A percentile compares a stretch with the other conserved stretches of the same genome.
Evolutionary conservation across 1,140 invertebrate species (phyloP).

Genomic region (Palaemon carinicauda): DNA sequence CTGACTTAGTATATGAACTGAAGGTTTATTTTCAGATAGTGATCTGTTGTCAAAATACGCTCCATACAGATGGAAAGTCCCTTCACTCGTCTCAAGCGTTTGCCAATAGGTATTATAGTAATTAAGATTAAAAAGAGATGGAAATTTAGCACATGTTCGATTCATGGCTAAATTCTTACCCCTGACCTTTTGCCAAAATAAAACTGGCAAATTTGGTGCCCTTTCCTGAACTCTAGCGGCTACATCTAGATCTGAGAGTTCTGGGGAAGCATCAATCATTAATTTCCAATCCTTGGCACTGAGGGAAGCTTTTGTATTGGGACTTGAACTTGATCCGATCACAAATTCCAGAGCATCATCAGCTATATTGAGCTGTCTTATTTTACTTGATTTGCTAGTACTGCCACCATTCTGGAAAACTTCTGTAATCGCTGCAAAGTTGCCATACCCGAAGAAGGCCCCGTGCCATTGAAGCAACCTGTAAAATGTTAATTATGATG

Average conservation of each 20-base stretch:
- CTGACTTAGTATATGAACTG: slow-evolving; percentile 87
- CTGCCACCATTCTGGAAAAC: no score
- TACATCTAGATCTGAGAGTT: slow-evolving; percentile 77
- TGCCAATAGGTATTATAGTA: slow-evolving; percentile 85
- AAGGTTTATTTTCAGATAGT: slow-evolving; percentile 78
- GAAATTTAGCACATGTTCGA: slow-evolving; percentile 80
- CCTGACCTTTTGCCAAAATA: slow-evolving; percentile 79
- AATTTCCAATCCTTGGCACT: no score
- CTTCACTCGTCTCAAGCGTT: slow-evolving; percentile 79
- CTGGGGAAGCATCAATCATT: slow-evolving; percentile 71
- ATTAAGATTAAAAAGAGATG: slow-evolving; percentile 85
- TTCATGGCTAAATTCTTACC: slow-evolving; percentile 79
- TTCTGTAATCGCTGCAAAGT: no score
- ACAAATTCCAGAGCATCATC: no score
- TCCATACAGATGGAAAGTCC: slow-evolving; percentile 87
- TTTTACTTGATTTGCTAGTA: no score
- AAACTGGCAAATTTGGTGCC: slow-evolving; percentile 82
- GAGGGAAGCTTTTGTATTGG: no score
- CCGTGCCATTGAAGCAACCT: no score
- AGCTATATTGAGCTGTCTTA: no score
- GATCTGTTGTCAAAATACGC: slow-evolving; percentile 86
- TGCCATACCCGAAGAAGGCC: no score
- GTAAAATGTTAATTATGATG: no score
- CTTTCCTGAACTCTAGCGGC: slow-evolving; percentile 77
- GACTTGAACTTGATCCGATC: no score